Percentiles rank a stretch among this genome's conserved stretches.
Evolutionary conservation across 2,888 invertebrate species (phyloP).

Genomic region (Dasypolia templi): DNA sequence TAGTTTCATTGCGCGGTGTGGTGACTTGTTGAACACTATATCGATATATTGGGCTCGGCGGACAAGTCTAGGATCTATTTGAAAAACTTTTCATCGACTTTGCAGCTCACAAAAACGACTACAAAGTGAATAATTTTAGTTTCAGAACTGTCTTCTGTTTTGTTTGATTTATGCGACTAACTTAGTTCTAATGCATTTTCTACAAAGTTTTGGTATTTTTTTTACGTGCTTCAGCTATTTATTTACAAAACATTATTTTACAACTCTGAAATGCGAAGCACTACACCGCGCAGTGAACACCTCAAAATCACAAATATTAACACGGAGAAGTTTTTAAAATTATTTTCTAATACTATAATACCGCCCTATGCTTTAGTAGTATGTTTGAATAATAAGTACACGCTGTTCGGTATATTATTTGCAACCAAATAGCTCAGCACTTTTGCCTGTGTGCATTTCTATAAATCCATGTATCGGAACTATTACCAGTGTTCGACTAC

Average conservation of each 20-base stretch:
- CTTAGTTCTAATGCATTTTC: neutral
- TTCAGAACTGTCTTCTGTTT: neutral
- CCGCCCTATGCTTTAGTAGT: too few relatives aligned
- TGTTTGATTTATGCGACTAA: neutral
- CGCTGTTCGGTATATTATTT: too few relatives aligned
- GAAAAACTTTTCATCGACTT: neutral
- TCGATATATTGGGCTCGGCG: too few relatives aligned
- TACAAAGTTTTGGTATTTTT: neutral
- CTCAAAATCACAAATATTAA: conserved; percentile 2
- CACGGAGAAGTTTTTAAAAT: neutral
- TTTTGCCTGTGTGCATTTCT: too few relatives aligned
- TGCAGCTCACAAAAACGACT: neutral
- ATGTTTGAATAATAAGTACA: neutral
- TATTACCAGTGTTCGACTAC: too few relatives aligned
- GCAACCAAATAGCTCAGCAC: too few relatives aligned
- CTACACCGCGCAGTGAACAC: conserved; percentile 28
- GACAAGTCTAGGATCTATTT: neutral
- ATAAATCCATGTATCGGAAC: too few relatives aligned
- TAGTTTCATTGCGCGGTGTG: conserved; percentile 27
- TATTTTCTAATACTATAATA: neutral
- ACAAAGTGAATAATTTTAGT: neutral
- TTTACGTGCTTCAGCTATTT: neutral
- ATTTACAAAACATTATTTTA: neutral
- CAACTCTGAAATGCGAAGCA: neutral
- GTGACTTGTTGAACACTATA: neutral